Evolutionary conservation across 2,888 invertebrate genomes (phyloP), one percentile per base, ranked within the genome.

Genomic region (Lasioglossum morio): DNA sequence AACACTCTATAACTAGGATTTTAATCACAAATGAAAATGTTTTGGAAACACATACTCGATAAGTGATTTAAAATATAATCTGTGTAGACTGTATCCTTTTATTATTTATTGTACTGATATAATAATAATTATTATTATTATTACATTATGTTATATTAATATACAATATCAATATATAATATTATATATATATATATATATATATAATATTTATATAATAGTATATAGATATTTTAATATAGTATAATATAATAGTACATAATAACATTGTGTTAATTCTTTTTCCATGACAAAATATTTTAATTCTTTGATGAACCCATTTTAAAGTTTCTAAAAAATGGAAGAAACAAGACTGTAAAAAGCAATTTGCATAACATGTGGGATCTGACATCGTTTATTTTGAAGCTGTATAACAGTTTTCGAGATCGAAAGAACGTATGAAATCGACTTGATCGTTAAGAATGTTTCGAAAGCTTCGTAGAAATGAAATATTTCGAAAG

Each of bases 141-240:
- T 48, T n/a, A n/a, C 12, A n/a, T n/a, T 57, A 57, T 16, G 16
- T 57, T 57, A 57, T n/a, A 57, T 57, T 57, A 57, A n/a, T 57
- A n/a, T 57, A n/a, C 53, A 57, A 57, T 57, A 57, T 57, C n/a
- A n/a, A n/a, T n/a, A n/a, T 53, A 53, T 53, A 53, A 53, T 53
- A 48, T 43, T 14, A 57, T 40, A 40, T 12, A 0, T 48, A 48
- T 48, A 48, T 19, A 1, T 53, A 53, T 53, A 23, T 53, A 23
- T 23, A 23, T 53, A 53, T 53, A 3, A 53, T n/a, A 57, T 57
- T 23, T n/a, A 57, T 57, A 57, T n/a, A 57, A 57, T 57, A 43
- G 12, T 43, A 57, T n/a, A n/a, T 53, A 53, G 23, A 57, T n/a
- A n/a, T 57, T 57, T 57, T 46, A 46, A 57, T 57, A 57, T 57